Percentiles rank a stretch among this genome's conserved stretches.
Conservation (phyloP, 2,888 invertebrate species). For the Eubasilissa splendida region DNA sequence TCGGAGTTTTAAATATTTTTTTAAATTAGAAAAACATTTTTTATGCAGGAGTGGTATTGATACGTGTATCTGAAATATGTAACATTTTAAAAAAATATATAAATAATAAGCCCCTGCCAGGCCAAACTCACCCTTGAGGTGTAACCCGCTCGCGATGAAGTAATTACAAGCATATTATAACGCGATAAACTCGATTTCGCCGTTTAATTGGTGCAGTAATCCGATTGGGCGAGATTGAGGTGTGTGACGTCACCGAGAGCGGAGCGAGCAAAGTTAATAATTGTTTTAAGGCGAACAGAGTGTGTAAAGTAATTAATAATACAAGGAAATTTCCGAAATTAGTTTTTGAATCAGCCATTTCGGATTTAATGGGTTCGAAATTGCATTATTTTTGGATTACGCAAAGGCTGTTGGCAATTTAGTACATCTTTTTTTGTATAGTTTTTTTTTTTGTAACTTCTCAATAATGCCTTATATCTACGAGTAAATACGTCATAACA, state of each 20-base stretch:
- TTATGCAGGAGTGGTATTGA: no score
- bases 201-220: conserved; percentile 55
- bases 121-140: conserved; percentile 14
- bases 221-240: conserved; percentile 52
- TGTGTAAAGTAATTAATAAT: conserved; percentile 23
- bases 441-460: no score
- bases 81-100: no score
- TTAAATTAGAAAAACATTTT: no score
- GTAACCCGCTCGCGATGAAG: conserved; percentile 51
- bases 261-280: conserved; percentile 16
- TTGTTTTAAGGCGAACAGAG: conserved; percentile 25
- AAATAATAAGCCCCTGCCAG: background rate
- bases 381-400: background rate
- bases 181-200: conserved; percentile 56
- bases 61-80: no score
- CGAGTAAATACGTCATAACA: no score
- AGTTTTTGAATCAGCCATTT: conserved; percentile 13
- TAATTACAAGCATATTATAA: conserved; percentile 55
- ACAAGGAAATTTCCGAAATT: conserved; percentile 13
- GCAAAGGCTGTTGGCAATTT: no score
- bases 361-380: background rate
- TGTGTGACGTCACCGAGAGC: conserved; percentile 22
- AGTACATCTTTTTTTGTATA: no score
- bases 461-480: no score
- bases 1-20: no score